Conservation (phyloP, 2,888 invertebrate genomes). For the Trileptium ribeirensis region DNA sequence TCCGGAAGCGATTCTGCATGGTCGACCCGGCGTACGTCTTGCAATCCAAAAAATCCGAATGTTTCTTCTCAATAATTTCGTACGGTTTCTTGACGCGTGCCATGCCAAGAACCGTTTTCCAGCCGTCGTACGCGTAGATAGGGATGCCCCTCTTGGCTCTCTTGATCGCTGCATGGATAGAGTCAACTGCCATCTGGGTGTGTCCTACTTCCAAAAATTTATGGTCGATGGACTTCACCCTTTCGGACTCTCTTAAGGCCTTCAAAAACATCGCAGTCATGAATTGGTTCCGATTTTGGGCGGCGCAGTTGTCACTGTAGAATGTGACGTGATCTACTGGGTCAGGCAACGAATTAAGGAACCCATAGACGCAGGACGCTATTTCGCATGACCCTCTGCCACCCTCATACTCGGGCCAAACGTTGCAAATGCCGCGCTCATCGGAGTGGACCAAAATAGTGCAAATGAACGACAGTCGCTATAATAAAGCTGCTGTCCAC, state of each 20-base stretch:
- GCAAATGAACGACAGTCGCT: not conserved
- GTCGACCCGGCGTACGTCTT: not conserved
- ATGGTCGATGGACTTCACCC: not conserved
- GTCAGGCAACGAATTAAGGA: not conserved
- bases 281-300: not conserved
- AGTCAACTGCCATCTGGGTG: not conserved
- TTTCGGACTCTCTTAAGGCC: not conserved
- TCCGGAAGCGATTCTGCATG: not conserved
- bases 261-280: not conserved
- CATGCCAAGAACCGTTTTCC: not conserved
- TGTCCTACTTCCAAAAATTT: not conserved
- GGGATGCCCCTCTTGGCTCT: too few species aligned
- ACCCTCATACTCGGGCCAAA: not conserved
- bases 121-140: not conserved
- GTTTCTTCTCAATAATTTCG: not conserved
- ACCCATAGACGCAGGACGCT: not conserved
- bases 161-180: not conserved
- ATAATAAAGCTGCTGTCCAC: not conserved
- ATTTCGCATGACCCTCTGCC: not conserved
- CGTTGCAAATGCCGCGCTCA: not conserved
- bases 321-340: not conserved
- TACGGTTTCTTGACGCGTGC: not conserved
- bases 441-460: not conserved
- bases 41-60: not conserved
- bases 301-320: not conserved